These are phyloP conservation scores for Agonopterix arenella DNA, from an alignment of 2,888 invertebrate species.

Conservation along the genomic window DNA sequence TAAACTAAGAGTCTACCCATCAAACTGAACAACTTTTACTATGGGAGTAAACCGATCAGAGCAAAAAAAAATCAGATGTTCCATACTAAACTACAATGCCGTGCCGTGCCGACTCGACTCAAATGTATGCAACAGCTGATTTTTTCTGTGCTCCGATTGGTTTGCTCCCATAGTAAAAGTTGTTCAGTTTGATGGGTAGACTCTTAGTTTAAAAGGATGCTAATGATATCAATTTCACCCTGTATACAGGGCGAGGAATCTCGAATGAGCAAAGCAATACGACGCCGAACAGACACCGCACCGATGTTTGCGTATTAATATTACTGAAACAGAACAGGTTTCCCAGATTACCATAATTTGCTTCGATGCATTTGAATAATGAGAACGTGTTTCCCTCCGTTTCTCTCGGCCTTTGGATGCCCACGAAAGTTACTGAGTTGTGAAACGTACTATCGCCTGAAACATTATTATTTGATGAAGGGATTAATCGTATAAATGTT, in stretches of 20 bases:
- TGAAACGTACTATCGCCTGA: constrained; percentile 25
- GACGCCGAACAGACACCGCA: constrained; percentile 20
- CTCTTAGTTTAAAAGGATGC: no score
- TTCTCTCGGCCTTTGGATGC: constrained; percentile 44
- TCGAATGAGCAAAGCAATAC: constrained; percentile 16
- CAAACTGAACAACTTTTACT: no score
- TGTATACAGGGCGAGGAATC: constrained; percentile 18
- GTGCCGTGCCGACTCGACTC: no score
- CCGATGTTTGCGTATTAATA: constrained; percentile 69
- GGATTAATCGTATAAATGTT: not conserved
- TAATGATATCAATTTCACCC: no score
- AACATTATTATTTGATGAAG: constrained; percentile 1
- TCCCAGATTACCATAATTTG: constrained; percentile 75
- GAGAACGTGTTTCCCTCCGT: constrained; percentile 63
- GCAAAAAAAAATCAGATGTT: no score
- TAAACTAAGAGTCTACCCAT: no score
- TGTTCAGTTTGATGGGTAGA: no score
- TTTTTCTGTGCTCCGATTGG: no score
- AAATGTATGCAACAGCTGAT: no score
- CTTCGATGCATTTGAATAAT: constrained; percentile 76
- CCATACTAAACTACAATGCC: no score
- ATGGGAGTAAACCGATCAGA: no score
- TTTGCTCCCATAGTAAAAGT: no score
- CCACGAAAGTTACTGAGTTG: constrained; percentile 56
- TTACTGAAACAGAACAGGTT: constrained; percentile 73